Conservation (phyloP, 1,140 invertebrate genomes). For the Psilanteris sp. region DNA sequence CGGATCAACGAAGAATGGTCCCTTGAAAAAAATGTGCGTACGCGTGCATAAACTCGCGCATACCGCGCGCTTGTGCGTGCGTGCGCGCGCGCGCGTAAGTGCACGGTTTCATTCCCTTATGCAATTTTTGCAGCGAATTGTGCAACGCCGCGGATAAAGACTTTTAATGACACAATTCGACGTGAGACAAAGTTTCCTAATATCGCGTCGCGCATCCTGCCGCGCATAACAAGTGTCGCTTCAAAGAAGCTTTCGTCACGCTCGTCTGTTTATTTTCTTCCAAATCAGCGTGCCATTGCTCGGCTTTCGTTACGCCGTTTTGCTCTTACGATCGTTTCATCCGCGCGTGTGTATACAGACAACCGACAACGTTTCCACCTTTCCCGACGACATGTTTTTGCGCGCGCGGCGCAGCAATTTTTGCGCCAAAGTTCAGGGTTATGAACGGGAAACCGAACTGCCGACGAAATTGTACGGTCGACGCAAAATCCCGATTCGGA, state of each 20-base stretch:
- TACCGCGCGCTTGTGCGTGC: background rate
- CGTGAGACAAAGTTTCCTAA: slow-evolving; percentile 42
- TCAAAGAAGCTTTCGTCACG: slow-evolving; percentile 7
- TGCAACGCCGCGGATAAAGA: slow-evolving; percentile 40
- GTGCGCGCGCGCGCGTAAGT: background rate
- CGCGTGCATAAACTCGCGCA: slow-evolving; percentile 26
- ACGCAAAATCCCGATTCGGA: too few species aligned
- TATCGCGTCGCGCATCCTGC: slow-evolving; percentile 33
- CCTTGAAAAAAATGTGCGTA: slow-evolving; percentile 30
- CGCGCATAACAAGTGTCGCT: slow-evolving; percentile 4
- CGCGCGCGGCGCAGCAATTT: too few species aligned
- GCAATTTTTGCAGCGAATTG: slow-evolving; percentile 50
- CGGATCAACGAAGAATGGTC: slow-evolving; percentile 43
- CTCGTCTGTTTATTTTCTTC: background rate
- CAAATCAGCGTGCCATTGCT: too few species aligned
- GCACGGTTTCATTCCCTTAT: slow-evolving; percentile 32
- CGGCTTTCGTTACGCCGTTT: too few species aligned
- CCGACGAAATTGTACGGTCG: too few species aligned
- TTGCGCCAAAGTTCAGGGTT: too few species aligned
- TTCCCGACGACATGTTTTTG: too few species aligned
- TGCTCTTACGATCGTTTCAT: too few species aligned
- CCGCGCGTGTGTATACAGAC: too few species aligned
- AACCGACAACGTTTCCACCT: too few species aligned
- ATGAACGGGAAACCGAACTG: too few species aligned
- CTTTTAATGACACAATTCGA: slow-evolving; percentile 50